Percentiles rank a stretch among this genome's conserved stretches.
Evolutionary conservation across 2,888 invertebrate species (phyloP).

Genomic region (Incurvaria masculella): DNA sequence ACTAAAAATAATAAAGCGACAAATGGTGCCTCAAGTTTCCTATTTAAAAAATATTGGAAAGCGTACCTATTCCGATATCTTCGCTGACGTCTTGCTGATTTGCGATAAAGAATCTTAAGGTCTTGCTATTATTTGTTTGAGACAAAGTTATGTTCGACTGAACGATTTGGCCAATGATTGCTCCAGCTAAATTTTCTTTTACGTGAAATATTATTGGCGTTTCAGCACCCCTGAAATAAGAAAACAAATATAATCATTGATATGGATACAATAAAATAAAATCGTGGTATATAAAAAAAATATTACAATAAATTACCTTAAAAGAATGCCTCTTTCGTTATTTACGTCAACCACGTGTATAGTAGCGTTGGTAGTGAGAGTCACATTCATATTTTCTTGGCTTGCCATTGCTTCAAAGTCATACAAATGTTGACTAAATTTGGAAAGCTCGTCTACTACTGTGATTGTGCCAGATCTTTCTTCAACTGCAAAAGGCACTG

Average conservation of each 20-base stretch:
- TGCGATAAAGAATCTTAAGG: conserved; percentile 71
- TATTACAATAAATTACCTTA: conserved; percentile 41
- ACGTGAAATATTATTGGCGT: conserved; percentile 72
- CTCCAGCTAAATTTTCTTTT: conserved; percentile 71
- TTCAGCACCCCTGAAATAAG: conserved; percentile 60
- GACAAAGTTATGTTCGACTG: conserved; percentile 49
- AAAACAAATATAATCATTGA: conserved; percentile 5
- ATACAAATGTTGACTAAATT: conserved; percentile 65
- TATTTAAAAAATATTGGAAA: conserved; percentile 11
- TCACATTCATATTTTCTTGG: conserved; percentile 56
- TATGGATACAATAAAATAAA: conserved; percentile 15
- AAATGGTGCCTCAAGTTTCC: too few species aligned
- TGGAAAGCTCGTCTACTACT: conserved; percentile 70
- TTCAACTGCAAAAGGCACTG: conserved; percentile 90
- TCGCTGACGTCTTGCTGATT: conserved; percentile 81
- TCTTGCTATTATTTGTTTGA: conserved; percentile 34
- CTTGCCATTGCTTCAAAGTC: conserved; percentile 83
- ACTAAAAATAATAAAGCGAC: too few species aligned
- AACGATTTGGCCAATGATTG: conserved; percentile 69
- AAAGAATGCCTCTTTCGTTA: conserved; percentile 64
- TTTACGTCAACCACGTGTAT: conserved; percentile 79
- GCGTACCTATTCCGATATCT: conserved; percentile 68
- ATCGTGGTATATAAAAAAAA: conserved; percentile 4
- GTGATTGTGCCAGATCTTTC: conserved; percentile 85
- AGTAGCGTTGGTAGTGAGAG: conserved; percentile 78